Conservation (phyloP, 2,888 invertebrate species). For the Steinernema hermaphroditum region DNA sequence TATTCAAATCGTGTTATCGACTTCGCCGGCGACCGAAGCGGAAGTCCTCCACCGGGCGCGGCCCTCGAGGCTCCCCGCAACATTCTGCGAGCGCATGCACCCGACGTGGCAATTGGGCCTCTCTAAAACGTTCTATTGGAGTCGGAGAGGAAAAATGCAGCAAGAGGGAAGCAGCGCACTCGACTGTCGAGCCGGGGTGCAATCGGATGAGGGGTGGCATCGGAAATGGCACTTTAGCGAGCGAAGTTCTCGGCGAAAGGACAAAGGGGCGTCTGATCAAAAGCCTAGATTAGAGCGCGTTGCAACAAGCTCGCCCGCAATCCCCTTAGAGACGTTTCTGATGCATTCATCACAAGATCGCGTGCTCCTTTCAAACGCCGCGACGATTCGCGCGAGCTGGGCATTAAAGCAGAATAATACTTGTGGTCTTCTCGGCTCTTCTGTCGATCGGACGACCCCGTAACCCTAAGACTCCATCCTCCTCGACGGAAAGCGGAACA, state of each 20-base stretch:
- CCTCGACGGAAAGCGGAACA: background rate
- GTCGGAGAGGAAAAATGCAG: too few species aligned
- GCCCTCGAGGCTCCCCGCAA: background rate
- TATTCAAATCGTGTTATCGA: conserved; percentile 2
- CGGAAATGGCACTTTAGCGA: too few species aligned
- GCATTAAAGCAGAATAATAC: conserved; percentile 7
- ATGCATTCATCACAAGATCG: conserved; percentile 4
- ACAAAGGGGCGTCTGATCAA: background rate
- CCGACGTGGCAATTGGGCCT: too few species aligned
- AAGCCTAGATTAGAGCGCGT: background rate
- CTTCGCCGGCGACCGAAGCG: background rate
- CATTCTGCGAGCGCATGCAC: background rate
- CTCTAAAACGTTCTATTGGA: too few species aligned
- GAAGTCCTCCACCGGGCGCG: background rate
- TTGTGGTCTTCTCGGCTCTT: background rate
- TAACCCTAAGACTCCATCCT: conserved; percentile 18
- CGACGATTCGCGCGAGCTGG: background rate
- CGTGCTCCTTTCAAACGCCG: conserved; percentile 14
- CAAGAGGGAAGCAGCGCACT: too few species aligned
- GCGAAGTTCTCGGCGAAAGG: too few species aligned
- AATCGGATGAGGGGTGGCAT: too few species aligned
- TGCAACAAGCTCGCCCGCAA: conserved; percentile 3
- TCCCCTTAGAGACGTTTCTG: background rate
- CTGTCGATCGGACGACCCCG: conserved; percentile 12
- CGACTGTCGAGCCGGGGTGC: too few species aligned